Evolutionary conservation across 2,113 vertebrate genomes (phyloP).

Genomic region (Chionis minor): DNA sequence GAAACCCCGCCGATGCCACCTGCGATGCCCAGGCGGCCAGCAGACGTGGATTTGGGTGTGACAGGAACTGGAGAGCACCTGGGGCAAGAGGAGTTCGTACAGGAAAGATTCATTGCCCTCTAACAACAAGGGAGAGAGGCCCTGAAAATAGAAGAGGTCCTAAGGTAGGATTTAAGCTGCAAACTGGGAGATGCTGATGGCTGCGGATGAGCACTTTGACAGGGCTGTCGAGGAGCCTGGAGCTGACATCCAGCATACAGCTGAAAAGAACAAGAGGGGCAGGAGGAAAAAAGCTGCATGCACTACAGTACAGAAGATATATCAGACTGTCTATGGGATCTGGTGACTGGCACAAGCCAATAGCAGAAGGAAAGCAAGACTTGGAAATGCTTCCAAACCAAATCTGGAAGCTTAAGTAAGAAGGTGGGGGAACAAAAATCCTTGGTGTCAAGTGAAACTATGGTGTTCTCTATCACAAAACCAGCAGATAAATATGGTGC

Average conservation of each 20-base stretch:
- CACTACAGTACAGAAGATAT: not conserved
- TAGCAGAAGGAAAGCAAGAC: not conserved
- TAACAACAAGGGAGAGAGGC: not conserved
- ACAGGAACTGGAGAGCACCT: not conserved
- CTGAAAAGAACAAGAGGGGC: not conserved
- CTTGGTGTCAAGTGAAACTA: not conserved
- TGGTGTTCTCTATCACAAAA: not conserved
- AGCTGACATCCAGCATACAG: not conserved
- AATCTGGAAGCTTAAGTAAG: not conserved
- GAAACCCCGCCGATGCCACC: not conserved
- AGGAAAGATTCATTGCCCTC: not conserved
- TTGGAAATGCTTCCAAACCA: not conserved
- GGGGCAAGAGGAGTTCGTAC: not conserved
- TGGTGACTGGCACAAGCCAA: not conserved
- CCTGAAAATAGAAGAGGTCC: not conserved
- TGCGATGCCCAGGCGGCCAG: not conserved
- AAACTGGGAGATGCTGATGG: not conserved
- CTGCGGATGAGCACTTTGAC: not conserved
- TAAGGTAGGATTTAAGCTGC: not conserved
- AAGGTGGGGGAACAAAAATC: not conserved
- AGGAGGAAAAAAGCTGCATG: not conserved
- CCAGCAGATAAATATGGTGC: not conserved
- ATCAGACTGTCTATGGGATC: not conserved
- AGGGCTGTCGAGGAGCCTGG: not conserved
- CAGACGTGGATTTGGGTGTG: not conserved